A percentile compares a stretch with the other conserved stretches of the same genome.
phyloP scores from a whole-genome alignment of 1,140 invertebrate genomes.

The Cotesia typhae region DNA sequence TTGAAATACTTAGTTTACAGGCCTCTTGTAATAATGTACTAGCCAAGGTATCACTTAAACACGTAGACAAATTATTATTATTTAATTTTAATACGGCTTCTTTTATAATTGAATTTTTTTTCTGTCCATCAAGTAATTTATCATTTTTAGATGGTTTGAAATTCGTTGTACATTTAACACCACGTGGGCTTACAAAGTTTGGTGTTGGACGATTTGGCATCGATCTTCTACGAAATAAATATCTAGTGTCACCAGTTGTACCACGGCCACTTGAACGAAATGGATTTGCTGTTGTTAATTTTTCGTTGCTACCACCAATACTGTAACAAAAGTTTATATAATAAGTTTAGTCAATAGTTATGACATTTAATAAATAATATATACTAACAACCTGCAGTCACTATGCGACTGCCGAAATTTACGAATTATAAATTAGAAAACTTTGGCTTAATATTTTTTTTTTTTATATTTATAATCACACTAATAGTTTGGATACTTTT shows the following conservation, averaged over 20 bases:
- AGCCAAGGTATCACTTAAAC: slow-evolving; percentile 49
- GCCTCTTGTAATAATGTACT: slow-evolving; percentile 50
- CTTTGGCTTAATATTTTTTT: too few relatives aligned
- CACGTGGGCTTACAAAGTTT: slow-evolving; percentile 45
- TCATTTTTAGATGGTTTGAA: slow-evolving; percentile 60
- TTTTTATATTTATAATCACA: too few relatives aligned
- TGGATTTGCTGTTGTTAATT: slow-evolving; percentile 50
- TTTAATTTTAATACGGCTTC: slow-evolving; percentile 60
- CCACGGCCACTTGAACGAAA: slow-evolving; percentile 50
- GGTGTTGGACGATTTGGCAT: slow-evolving; percentile 48
- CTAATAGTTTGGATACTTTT: too few relatives aligned
- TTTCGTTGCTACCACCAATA: slow-evolving; percentile 47
- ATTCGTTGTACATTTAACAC: slow-evolving; percentile 58
- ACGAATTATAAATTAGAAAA: too few relatives aligned
- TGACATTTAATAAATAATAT: too few relatives aligned
- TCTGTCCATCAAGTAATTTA: slow-evolving; percentile 49
- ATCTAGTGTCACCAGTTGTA: slow-evolving; percentile 44
- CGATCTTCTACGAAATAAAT: slow-evolving; percentile 51
- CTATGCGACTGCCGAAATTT: too few relatives aligned
- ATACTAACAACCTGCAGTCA: too few relatives aligned
- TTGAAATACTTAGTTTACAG: slow-evolving; percentile 53
- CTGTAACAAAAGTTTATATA: slow-evolving; percentile 27
- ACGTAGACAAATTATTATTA: slow-evolving; percentile 37
- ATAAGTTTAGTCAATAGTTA: not conserved
- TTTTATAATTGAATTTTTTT: slow-evolving; percentile 55